These are phyloP conservation scores for Odontocerum albicorne DNA, from an alignment of 2,888 invertebrate genomes.

Conservation along the genomic window DNA sequence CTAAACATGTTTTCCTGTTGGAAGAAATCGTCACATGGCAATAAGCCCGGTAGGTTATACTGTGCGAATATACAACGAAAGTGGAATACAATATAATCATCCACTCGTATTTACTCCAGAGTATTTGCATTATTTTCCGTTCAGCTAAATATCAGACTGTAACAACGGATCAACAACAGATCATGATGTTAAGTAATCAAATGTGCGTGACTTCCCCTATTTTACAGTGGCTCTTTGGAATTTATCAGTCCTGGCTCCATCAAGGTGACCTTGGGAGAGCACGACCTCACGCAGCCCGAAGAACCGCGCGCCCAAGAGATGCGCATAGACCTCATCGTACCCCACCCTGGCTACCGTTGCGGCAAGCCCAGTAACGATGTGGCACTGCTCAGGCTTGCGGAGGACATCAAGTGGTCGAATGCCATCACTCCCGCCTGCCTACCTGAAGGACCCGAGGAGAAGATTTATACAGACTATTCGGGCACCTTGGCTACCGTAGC, in stretches of 20 bases:
- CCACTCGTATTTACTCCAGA: too few species aligned
- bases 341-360: slow-evolving; percentile 77
- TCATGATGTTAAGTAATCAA: too few species aligned
- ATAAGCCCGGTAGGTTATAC: too few species aligned
- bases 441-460: slow-evolving; percentile 56
- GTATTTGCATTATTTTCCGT: too few species aligned
- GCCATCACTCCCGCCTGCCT: slow-evolving; percentile 78
- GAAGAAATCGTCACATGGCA: too few species aligned
- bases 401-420: slow-evolving; percentile 68
- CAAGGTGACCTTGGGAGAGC: slow-evolving; percentile 69
- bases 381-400: slow-evolving; percentile 71
- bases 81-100: too few species aligned
- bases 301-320: slow-evolving; percentile 51
- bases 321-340: slow-evolving; percentile 56
- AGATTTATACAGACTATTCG: slow-evolving; percentile 53
- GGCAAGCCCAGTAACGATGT: slow-evolving; percentile 65
- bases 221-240: slow-evolving; percentile 63
- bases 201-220: too few species aligned
- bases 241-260: slow-evolving; percentile 66
- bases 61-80: too few species aligned
- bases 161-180: too few species aligned
- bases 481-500: slow-evolving; percentile 69
- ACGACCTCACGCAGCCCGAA: slow-evolving; percentile 65
- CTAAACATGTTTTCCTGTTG: too few species aligned
- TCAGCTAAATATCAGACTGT: too few species aligned